Conservation (phyloP, 2,888 invertebrate species). For the Brenthis hecate region DNA sequence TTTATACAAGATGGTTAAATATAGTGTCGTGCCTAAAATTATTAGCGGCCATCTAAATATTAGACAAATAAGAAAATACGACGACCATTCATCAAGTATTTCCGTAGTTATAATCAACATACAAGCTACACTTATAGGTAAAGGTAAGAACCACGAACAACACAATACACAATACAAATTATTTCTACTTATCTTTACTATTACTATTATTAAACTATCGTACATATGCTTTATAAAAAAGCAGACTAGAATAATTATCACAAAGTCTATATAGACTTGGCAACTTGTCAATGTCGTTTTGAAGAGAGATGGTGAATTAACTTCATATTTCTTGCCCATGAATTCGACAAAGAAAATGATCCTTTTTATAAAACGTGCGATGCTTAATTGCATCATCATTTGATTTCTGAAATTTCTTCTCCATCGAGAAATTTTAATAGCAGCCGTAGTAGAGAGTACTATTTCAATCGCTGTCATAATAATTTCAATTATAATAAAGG, state of each 20-base stretch:
- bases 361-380: conserved; percentile 66
- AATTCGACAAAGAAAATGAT: conserved; percentile 57
- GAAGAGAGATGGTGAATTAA: conserved; percentile 38
- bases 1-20: conserved; percentile 58
- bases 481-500: conserved; percentile 64
- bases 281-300: conserved; percentile 47
- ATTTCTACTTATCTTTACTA: conserved; percentile 63
- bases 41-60: conserved; percentile 70
- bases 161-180: conserved; percentile 57
- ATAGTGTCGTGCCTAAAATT: conserved; percentile 60
- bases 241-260: conserved; percentile 65
- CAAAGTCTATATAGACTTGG: conserved; percentile 69
- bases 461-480: conserved; percentile 68
- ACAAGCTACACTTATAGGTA: conserved; percentile 55
- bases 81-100: conserved; percentile 49
- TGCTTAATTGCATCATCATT: conserved; percentile 71
- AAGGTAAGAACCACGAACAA: conserved; percentile 66
- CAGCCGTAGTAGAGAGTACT: conserved; percentile 60
- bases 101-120: conserved; percentile 47
- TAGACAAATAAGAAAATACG: conserved; percentile 61
- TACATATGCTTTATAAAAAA: conserved; percentile 76
- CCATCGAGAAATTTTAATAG: conserved; percentile 66
- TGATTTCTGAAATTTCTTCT: conserved; percentile 73
- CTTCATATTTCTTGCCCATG: conserved; percentile 46
- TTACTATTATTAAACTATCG: conserved; percentile 66